Percentiles rank a stretch among this genome's conserved stretches.
Conservation (phyloP, 2,797 vertebrate genomes). For the Mormyrus hasselquistii region DNA sequence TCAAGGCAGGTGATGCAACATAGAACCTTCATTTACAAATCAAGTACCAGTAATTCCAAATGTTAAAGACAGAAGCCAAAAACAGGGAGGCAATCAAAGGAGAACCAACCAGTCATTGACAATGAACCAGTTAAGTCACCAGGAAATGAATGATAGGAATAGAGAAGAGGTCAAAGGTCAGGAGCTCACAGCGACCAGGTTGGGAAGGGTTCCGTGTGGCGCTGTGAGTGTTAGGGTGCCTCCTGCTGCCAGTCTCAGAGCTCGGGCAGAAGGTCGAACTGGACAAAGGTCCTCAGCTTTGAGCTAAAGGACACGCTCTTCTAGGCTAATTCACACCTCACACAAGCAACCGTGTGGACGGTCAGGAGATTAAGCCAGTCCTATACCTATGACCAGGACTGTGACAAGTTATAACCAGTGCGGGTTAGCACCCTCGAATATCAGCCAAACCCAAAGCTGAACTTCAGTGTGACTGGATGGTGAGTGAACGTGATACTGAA, state of each 20-base stretch:
- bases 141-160: conserved; percentile 5
- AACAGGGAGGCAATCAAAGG: conserved; percentile 27
- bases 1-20: conserved; percentile 60
- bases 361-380: background rate
- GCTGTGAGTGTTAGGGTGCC: background rate
- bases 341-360: background rate
- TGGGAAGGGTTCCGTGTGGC: background rate
- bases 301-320: background rate
- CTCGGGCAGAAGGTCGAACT: background rate
- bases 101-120: conserved; percentile 17
- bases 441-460: background rate
- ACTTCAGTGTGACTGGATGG: background rate
- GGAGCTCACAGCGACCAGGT: conserved; percentile 9
- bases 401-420: background rate
- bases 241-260: background rate
- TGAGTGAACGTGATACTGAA: background rate
- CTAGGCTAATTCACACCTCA: background rate
- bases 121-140: conserved; percentile 10
- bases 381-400: background rate
- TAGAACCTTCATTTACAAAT: conserved; percentile 49
- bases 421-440: background rate
- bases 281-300: background rate
- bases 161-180: conserved; percentile 18
- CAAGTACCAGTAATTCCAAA: conserved; percentile 51
- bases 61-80: conserved; percentile 23